These are phyloP conservation scores for Siphlonurus alternatus DNA, from an alignment of 2,888 invertebrate species.

Conservation along the genomic window DNA sequence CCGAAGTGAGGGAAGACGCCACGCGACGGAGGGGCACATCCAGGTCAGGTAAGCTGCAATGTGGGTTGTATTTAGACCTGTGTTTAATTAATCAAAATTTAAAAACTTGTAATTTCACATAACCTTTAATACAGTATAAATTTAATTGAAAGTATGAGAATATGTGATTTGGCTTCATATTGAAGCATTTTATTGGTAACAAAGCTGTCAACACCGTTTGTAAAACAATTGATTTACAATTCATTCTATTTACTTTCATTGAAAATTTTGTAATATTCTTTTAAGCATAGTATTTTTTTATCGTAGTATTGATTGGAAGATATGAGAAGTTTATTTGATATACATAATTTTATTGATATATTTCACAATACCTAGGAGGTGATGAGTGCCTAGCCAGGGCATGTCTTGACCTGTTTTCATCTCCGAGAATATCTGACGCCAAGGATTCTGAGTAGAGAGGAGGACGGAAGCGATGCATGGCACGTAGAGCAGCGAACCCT, in stretches of 20 bases:
- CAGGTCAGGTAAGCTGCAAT: slow-evolving; percentile 14
- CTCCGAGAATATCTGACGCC: background rate
- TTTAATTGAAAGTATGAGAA: no score
- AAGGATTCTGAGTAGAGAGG: background rate
- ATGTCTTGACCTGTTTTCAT: background rate
- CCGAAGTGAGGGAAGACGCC: slow-evolving; percentile 18
- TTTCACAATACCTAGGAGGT: background rate
- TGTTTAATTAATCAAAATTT: no score
- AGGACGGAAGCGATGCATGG: background rate
- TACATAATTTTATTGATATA: no score
- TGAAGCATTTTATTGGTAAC: no score
- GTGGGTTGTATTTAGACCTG: no score
- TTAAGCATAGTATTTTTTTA: background rate
- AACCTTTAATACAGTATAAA: no score
- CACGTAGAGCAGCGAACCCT: background rate
- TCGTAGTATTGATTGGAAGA: no score
- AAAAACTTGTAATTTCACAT: no score
- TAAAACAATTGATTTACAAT: no score
- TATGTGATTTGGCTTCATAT: no score
- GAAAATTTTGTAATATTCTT: background rate
- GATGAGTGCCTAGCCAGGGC: no score
- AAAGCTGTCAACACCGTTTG: no score
- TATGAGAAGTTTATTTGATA: background rate
- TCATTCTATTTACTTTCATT: background rate
- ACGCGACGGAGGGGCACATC: slow-evolving; percentile 14